Percentiles rank a stretch among this genome's conserved stretches.
These are phyloP conservation scores for Deilephila porcellus DNA, from an alignment of 2,888 invertebrate genomes.

Conservation along the genomic window DNA sequence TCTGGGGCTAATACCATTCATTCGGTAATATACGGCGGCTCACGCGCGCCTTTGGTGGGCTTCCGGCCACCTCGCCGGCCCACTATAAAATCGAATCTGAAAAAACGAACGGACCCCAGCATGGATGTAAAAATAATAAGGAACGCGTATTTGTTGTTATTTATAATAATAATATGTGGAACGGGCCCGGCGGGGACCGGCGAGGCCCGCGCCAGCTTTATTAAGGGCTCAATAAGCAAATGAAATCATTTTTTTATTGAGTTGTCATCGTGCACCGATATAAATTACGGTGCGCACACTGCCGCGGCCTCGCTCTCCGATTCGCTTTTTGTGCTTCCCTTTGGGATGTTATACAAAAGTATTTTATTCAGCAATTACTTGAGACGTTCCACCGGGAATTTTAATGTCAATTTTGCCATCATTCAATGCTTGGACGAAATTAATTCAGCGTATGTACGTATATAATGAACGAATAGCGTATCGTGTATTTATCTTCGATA, in stretches of 20 bases:
- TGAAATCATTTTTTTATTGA: slow-evolving; percentile 85
- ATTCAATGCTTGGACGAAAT: slow-evolving; percentile 80
- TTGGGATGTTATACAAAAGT: slow-evolving; percentile 81
- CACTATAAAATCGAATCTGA: slow-evolving; percentile 51
- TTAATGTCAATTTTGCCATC: slow-evolving; percentile 83
- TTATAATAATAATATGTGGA: slow-evolving; percentile 76
- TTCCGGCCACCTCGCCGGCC: slow-evolving; percentile 50
- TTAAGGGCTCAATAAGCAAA: slow-evolving; percentile 85
- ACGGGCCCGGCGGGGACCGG: slow-evolving; percentile 49
- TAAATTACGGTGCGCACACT: slow-evolving; percentile 76
- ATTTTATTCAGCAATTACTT: slow-evolving; percentile 85
- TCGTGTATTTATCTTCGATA: slow-evolving; percentile 72
- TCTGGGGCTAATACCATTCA: slow-evolving; percentile 55
- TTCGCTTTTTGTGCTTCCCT: slow-evolving; percentile 78
- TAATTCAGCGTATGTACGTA: slow-evolving; percentile 73
- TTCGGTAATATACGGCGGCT: slow-evolving; percentile 52
- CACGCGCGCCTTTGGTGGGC: slow-evolving; percentile 72
- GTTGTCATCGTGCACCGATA: slow-evolving; percentile 81
- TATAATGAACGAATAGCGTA: slow-evolving; percentile 57
- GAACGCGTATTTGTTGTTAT: slow-evolving; percentile 72
- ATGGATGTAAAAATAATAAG: slow-evolving; percentile 67
- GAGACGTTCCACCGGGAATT: slow-evolving; percentile 79
- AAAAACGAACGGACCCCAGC: slow-evolving; percentile 52
- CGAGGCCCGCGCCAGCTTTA: slow-evolving; percentile 71
- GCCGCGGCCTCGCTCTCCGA: slow-evolving; percentile 56